Evolutionary conservation across 2,888 invertebrate species (phyloP), one percentile per base, ranked within the genome.

Genomic region (Tethea ocularis): DNA sequence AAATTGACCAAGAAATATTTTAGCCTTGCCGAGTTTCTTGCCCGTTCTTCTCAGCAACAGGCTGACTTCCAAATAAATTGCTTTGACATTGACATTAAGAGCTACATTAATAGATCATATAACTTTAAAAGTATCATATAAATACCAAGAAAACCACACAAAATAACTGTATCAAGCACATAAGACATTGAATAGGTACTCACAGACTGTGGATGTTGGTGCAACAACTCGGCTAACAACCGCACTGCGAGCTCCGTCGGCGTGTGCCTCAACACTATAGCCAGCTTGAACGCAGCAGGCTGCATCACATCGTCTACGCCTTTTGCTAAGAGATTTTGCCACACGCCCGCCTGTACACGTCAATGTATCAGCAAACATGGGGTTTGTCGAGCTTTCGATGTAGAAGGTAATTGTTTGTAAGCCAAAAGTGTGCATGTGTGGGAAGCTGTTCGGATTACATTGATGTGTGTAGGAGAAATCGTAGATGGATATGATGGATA

Each of bases 261-360:
- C 46, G 92, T 88, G 70, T 93, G 93, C 3, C 93, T 74, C 66
- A 93, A 67, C 2, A 92, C 89, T 36, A 93, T 77, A 0, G 92
- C 92, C 51, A 92, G 74, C 63, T 88, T 86, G 74, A 92, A 93
- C 1, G 90, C 91, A 0, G 89, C 90, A 1, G 92, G 91, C 60
- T 90, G 88, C 61, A 81, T 79, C 59, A 87, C 91, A 46, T 89
- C 89, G 2, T 78, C 76, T 10, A 87, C 82, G n/a, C 90, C 91
- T 58, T 84, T 84, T 8, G 75, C 63, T 8, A 88, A 68, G 58
- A 92, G 66, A 61, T 82, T 84, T 69, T 86, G 83, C 92, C 92
- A 93, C 1, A 91, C 83, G 0, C 86, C 89, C 4, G 91, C 89
- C 92, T 93, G 80, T 38, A 29, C 33, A 55, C 52, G 29, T 13